phyloP scores from a whole-genome alignment of 2,888 invertebrate genomes.

The Caenorhabditis zanzibari region DNA sequence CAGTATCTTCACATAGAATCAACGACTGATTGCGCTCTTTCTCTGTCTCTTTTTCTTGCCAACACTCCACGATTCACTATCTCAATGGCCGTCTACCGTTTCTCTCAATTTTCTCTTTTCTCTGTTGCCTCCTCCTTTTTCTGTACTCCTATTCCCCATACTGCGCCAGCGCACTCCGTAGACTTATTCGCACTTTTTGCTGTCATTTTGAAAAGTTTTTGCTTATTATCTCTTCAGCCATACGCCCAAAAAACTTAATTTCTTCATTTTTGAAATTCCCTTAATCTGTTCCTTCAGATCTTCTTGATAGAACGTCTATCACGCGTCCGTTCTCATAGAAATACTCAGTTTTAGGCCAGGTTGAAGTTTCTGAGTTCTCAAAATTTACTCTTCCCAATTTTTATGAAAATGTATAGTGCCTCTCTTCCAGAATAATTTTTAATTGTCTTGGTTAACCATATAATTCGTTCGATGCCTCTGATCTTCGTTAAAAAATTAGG shows the following conservation, averaged over 20 bases:
- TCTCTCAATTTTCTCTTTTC: conserved; percentile 7
- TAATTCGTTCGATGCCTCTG: no score
- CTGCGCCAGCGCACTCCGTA: conserved; percentile 22
- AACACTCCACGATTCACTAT: conserved; percentile 31
- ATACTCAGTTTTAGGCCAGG: conserved; percentile 48
- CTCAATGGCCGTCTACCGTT: conserved; percentile 24
- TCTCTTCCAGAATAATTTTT: no score
- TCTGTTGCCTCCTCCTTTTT: conserved; percentile 15
- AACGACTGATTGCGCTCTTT: conserved; percentile 20
- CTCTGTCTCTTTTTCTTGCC: conserved; percentile 2
- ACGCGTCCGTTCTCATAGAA: neutral
- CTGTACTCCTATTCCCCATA: conserved; percentile 10
- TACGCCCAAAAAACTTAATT: neutral
- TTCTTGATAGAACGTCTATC: neutral
- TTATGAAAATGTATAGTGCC: no score
- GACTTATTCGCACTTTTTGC: conserved; percentile 35
- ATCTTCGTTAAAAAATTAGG: no score
- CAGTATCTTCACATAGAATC: conserved; percentile 10
- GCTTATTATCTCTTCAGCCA: neutral
- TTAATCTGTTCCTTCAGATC: neutral
- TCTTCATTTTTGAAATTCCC: conserved; percentile 13
- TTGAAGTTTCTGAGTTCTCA: neutral
- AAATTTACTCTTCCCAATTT: no score
- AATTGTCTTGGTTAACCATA: no score
- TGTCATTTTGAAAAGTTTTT: conserved; percentile 43